phyloP scores from a whole-genome alignment of 2,113 vertebrate genomes.

The Sardina pilchardus region DNA sequence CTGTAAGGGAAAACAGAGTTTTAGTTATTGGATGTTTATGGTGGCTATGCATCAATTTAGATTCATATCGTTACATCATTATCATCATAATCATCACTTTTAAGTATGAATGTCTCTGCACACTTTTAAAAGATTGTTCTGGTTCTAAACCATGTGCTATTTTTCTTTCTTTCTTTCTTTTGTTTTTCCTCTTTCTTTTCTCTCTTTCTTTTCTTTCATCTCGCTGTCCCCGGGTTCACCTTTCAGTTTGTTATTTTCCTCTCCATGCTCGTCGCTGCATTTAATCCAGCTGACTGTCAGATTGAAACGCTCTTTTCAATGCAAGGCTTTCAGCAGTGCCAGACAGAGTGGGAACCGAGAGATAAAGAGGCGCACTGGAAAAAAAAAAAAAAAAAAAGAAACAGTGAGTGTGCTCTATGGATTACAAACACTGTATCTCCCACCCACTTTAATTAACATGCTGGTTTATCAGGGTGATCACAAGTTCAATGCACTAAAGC shows the following conservation, averaged over 20 bases:
- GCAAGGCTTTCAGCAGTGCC: slow-evolving; percentile 64
- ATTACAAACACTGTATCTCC: slow-evolving; percentile 65
- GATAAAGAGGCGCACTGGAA: slow-evolving; percentile 63
- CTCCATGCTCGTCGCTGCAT: slow-evolving; percentile 64
- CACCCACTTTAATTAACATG: slow-evolving; percentile 71
- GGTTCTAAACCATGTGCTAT: neutral
- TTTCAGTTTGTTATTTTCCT: slow-evolving; percentile 60
- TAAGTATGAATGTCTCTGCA: neutral
- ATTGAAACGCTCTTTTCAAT: slow-evolving; percentile 71
- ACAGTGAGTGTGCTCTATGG: slow-evolving; percentile 47
- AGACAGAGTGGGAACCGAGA: slow-evolving; percentile 64
- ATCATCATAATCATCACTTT: neutral
- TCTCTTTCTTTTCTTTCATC: slow-evolving; percentile 40
- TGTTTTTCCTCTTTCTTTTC: neutral
- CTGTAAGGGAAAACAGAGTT: no score
- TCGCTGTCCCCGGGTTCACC: slow-evolving; percentile 72
- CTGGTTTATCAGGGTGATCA: slow-evolving; percentile 69
- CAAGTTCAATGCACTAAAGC: slow-evolving; percentile 67
- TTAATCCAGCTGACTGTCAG: slow-evolving; percentile 74
- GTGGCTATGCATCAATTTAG: slow-evolving; percentile 44
- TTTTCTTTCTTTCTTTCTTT: slow-evolving; percentile 24
- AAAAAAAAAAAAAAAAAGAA: no score
- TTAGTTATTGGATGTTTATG: slow-evolving; percentile 46
- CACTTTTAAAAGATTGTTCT: neutral
- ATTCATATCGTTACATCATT: slow-evolving; percentile 32